Percentiles rank a stretch among this genome's conserved stretches.
phyloP scores from a whole-genome alignment of 1,140 invertebrate genomes.

The Apocrypta bakeri region DNA sequence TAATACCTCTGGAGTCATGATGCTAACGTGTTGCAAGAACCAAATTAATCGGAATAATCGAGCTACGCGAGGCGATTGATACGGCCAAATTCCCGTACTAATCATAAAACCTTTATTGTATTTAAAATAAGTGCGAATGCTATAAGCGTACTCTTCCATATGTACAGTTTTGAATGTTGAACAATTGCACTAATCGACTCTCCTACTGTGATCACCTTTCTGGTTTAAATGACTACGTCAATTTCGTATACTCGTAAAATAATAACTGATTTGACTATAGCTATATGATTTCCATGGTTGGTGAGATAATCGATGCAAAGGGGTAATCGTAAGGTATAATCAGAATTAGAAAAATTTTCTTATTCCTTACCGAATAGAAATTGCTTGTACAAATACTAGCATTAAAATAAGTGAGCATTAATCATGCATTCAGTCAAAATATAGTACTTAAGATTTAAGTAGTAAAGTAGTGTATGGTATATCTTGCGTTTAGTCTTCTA shows the following conservation, averaged over 20 bases:
- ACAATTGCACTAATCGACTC: too few relatives aligned
- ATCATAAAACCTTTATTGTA: neutral
- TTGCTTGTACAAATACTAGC: too few relatives aligned
- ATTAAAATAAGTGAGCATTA: too few relatives aligned
- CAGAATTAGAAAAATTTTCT: slow-evolving; percentile 5
- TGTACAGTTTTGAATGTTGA: too few relatives aligned
- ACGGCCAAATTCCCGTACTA: slow-evolving; percentile 24
- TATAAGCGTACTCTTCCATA: neutral
- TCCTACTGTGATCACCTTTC: too few relatives aligned
- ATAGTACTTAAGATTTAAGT: too few relatives aligned
- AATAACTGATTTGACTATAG: neutral
- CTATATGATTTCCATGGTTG: too few relatives aligned
- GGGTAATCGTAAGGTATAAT: neutral
- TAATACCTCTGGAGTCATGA: slow-evolving; percentile 7
- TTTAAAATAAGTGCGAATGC: slow-evolving; percentile 25
- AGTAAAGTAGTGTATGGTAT: too few relatives aligned
- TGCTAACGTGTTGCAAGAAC: neutral
- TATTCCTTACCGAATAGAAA: neutral
- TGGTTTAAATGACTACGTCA: too few relatives aligned
- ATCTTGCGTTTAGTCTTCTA: too few relatives aligned
- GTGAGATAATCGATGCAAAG: neutral
- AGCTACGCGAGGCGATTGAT: neutral
- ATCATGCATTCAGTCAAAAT: too few relatives aligned
- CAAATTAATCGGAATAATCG: neutral
- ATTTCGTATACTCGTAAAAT: neutral